Conservation (phyloP, 1,140 invertebrate genomes). For the Macrostomum lignano region DNA sequence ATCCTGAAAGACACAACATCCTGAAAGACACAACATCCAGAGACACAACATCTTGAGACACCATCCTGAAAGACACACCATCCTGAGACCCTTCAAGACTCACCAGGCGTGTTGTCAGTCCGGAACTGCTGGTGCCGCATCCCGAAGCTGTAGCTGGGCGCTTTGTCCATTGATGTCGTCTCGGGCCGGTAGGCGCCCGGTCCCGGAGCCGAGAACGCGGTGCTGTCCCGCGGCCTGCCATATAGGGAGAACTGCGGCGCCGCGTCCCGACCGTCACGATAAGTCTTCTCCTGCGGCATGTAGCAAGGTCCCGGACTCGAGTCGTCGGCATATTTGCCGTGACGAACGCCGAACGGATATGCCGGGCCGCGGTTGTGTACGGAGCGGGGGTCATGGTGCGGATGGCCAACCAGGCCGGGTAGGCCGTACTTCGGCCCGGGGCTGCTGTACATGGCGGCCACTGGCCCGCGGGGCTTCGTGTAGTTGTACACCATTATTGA, state of each 20-base stretch:
- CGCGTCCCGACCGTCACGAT: conserved; percentile 17
- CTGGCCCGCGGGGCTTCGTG: conserved; percentile 52
- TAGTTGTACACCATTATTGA: too few species aligned
- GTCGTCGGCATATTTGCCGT: conserved; percentile 9
- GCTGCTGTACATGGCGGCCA: conserved; percentile 57
- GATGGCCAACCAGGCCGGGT: conserved; percentile 18
- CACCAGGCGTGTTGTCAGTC: conserved; percentile 33
- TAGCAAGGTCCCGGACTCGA: conserved; percentile 16
- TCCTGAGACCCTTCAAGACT: too few species aligned
- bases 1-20: too few species aligned
- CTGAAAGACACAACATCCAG: too few species aligned
- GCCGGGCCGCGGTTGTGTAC: conserved; percentile 16
- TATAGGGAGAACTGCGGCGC: conserved; percentile 24
- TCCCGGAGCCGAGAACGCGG: conserved; percentile 42
- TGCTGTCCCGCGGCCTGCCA: conserved; percentile 11
- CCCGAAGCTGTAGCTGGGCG: conserved; percentile 42
- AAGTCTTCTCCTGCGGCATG: conserved; percentile 10
- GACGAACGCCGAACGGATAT: conserved; percentile 17
- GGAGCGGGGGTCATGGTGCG: conserved; percentile 21
- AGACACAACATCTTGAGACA: too few species aligned
- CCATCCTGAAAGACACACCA: too few species aligned
- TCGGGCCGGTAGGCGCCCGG: conserved; percentile 49
- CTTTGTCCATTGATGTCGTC: conserved; percentile 32
- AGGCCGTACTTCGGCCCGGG: conserved; percentile 41
- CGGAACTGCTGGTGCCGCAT: conserved; percentile 30